These are phyloP conservation scores for Coilia nasus DNA, from an alignment of 2,797 vertebrate genomes.

Conservation along the genomic window DNA sequence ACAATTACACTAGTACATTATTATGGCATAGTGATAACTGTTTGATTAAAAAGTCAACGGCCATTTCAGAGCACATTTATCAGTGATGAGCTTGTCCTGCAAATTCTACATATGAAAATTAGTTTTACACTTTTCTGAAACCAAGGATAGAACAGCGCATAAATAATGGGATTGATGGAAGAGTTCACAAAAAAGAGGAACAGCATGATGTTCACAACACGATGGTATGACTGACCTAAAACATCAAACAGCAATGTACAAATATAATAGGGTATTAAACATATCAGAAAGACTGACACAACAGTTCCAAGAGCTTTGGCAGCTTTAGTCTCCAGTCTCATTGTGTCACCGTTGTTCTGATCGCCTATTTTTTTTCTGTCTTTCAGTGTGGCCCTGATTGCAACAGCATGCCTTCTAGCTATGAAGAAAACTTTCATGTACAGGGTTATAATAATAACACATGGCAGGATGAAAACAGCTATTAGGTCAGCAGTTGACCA, in stretches of 20 bases:
- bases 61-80: conserved; percentile 35
- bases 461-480: conserved; percentile 31
- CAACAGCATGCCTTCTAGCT: too few species aligned
- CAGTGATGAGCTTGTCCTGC: conserved; percentile 48
- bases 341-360: too few species aligned
- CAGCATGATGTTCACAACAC: conserved; percentile 42
- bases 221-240: conserved; percentile 16
- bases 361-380: too few species aligned
- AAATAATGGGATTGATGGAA: conserved; percentile 53
- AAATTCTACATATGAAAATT: conserved; percentile 41
- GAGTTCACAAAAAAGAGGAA: conserved; percentile 53
- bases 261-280: conserved; percentile 52
- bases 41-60: too few species aligned
- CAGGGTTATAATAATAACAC: background rate
- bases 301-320: conserved; percentile 44
- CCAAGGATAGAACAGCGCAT: conserved; percentile 55
- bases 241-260: conserved; percentile 27
- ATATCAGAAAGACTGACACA: conserved; percentile 47
- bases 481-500: conserved; percentile 27
- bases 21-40: too few species aligned
- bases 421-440: background rate
- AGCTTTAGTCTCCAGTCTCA: too few species aligned
- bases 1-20: too few species aligned
- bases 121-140: conserved; percentile 52
- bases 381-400: too few species aligned